Evolutionary conservation across 2,113 vertebrate species (phyloP), one percentile per base, ranked within the genome.

Genomic region (Neopipo cinnamomea): DNA sequence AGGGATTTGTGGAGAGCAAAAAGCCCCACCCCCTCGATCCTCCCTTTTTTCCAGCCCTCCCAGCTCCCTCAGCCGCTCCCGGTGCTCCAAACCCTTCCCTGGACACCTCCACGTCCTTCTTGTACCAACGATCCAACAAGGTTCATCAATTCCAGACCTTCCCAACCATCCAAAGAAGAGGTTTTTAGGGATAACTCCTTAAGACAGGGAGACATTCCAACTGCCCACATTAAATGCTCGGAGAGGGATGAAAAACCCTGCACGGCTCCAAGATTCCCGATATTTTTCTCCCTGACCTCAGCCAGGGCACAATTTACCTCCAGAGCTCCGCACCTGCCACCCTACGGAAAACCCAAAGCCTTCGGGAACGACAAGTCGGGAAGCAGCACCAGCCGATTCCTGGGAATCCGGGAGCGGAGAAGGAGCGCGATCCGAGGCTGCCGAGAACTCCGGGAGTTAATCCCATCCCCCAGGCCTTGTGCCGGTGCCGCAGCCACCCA

Each of bases 401-500:
- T 0, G 1, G 79, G 35, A 86, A 41, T 7, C 67, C 23, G 20
- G 55, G 88, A 92, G 68, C 1, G 61, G 30, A 55, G 78, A 78
- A 47, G 71, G 50, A 88, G 62, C 67, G 22, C 58, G 27, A 44
- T 8, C 68, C 44, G 20, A 86, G 79, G 52, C 79, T 93, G 91
- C 80, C 75, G 92, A 63, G 46, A 62, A 62, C 58, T 13, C 27
- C 42, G 3, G 30, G 53, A 79, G 78, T 88, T 73, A 74, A 94
- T 74, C 93, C 59, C 92, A 93, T 71, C 95, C 76, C 78, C 93
- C 95, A 55, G 7, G 42, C 72, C 30, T 46, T 47, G 93, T 76
- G 96, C 72, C 39, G 30, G 42, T 82, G 23, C 94, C 59, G 39
- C 87, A 94, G 15, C 95, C 95, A 83, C 95, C 93, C 92, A 96